Percentiles rank a stretch among this genome's conserved stretches.
Evolutionary conservation across 2,797 vertebrate genomes (phyloP).

Genomic region (Synaphobranchus kaupii): DNA sequence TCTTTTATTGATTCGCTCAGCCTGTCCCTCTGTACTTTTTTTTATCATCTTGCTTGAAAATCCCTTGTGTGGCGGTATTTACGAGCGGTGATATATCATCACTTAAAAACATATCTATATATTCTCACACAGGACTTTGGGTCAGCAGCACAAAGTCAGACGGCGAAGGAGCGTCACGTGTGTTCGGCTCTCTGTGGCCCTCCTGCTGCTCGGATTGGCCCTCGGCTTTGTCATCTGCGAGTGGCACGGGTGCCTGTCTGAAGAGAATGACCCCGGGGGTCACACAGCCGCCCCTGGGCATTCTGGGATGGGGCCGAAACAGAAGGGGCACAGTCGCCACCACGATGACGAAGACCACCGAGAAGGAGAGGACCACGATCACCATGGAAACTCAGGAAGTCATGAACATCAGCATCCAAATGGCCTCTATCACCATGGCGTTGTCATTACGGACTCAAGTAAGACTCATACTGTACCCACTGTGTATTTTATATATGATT

Average conservation of each 20-base stretch:
- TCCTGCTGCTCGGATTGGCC: conserved; percentile 47
- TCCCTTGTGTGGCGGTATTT: conserved; percentile 11
- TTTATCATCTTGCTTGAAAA: conserved; percentile 26
- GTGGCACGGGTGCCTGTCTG: conserved; percentile 37
- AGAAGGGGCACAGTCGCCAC: conserved; percentile 24
- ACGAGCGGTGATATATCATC: not conserved
- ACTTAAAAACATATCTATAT: not conserved
- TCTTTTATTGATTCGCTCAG: conserved; percentile 30
- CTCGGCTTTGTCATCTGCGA: conserved; percentile 45
- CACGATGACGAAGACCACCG: conserved; percentile 31
- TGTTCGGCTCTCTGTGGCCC: conserved; percentile 38
- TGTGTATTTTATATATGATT: not conserved
- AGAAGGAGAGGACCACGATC: conserved; percentile 31
- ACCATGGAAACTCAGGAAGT: conserved; percentile 21
- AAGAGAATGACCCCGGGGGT: conserved; percentile 4
- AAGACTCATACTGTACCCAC: conserved; percentile 10
- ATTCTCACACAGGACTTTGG: conserved; percentile 5
- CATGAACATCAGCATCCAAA: conserved; percentile 38
- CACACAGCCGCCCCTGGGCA: not conserved
- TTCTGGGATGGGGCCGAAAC: conserved; percentile 3
- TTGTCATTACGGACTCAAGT: conserved; percentile 55
- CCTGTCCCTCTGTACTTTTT: conserved; percentile 13
- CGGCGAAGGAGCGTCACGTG: conserved; percentile 31
- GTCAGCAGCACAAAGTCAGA: not conserved
- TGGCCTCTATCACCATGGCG: conserved; percentile 50